Percentiles rank a stretch among this genome's conserved stretches.
Evolutionary conservation across 2,888 invertebrate species (phyloP).

Genomic region (Lithophane ornitopus): DNA sequence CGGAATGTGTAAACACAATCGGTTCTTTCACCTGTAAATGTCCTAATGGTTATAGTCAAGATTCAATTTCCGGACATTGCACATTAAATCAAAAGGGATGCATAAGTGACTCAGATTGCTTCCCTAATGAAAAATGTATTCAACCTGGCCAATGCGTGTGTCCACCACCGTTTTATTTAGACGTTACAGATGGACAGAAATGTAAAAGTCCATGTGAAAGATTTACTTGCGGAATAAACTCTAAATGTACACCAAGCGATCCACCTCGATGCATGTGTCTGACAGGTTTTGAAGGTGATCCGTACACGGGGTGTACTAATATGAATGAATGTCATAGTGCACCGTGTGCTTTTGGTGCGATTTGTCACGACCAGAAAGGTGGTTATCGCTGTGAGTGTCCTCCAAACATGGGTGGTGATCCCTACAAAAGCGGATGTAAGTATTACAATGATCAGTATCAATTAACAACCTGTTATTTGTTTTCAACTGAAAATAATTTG

Average conservation of each 20-base stretch:
- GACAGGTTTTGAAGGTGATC: slow-evolving; percentile 96
- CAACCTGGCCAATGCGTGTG: slow-evolving; percentile 98
- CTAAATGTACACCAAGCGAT: slow-evolving; percentile 96
- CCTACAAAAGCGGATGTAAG: slow-evolving; percentile 95
- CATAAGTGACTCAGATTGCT: slow-evolving; percentile 95
- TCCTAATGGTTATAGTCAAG: slow-evolving; percentile 95
- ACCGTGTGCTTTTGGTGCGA: slow-evolving; percentile 97
- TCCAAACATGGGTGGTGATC: slow-evolving; percentile 95
- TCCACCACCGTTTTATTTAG: slow-evolving; percentile 97
- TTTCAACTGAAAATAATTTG: slow-evolving; percentile 2
- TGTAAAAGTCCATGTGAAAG: slow-evolving; percentile 98
- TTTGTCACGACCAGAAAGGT: slow-evolving; percentile 96
- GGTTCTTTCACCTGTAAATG: slow-evolving; percentile 96
- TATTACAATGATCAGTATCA: slow-evolving; percentile 63
- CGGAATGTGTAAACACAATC: slow-evolving; percentile 95
- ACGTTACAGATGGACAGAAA: slow-evolving; percentile 95
- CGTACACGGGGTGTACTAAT: slow-evolving; percentile 95
- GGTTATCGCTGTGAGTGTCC: slow-evolving; percentile 97
- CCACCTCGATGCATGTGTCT: slow-evolving; percentile 97
- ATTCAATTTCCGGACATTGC: slow-evolving; percentile 95
- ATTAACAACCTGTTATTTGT: neutral
- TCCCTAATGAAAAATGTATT: slow-evolving; percentile 96
- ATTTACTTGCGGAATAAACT: slow-evolving; percentile 97
- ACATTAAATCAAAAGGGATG: slow-evolving; percentile 96
- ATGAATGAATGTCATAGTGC: slow-evolving; percentile 96